Conservation (phyloP, 23 tunicate genomes). For the Styela clava region DNA sequence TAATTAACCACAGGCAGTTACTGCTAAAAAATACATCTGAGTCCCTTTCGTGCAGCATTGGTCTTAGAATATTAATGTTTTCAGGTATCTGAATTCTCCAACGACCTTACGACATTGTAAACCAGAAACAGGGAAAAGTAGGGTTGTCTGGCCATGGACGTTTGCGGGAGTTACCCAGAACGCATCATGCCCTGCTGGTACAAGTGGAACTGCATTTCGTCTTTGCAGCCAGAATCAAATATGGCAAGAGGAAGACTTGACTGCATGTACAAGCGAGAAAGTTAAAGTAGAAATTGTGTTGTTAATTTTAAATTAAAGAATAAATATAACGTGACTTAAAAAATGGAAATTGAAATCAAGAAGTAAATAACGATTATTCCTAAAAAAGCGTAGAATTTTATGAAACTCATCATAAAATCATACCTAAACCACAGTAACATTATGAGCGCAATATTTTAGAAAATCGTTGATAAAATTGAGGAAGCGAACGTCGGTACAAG, state of each 20-base stretch:
- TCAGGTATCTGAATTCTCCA: slow-evolving; percentile 39
- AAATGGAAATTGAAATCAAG: no score
- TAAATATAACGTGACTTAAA: neutral
- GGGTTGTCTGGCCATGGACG: slow-evolving; percentile 35
- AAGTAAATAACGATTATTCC: no score
- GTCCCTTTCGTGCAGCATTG: no score
- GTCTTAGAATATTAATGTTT: no score
- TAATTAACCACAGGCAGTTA: no score
- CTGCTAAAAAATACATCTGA: no score
- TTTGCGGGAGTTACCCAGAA: slow-evolving; percentile 43
- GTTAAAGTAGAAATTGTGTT: neutral
- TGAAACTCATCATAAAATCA: no score
- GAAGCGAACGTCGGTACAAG: neutral
- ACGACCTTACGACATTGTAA: slow-evolving; percentile 45
- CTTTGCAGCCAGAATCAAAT: slow-evolving; percentile 56
- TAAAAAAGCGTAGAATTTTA: no score
- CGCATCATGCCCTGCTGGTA: slow-evolving; percentile 45
- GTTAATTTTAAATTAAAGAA: no score
- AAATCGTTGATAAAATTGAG: neutral
- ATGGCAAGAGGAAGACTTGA: slow-evolving; percentile 68
- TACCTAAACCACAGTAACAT: no score
- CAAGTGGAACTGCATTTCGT: slow-evolving; percentile 48
- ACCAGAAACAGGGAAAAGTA: slow-evolving; percentile 15
- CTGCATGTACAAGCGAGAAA: slow-evolving; percentile 32
- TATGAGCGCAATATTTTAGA: slow-evolving; percentile 9